phyloP scores from a whole-genome alignment of 23 tunicate species.

The Phallusia fumigata region DNA sequence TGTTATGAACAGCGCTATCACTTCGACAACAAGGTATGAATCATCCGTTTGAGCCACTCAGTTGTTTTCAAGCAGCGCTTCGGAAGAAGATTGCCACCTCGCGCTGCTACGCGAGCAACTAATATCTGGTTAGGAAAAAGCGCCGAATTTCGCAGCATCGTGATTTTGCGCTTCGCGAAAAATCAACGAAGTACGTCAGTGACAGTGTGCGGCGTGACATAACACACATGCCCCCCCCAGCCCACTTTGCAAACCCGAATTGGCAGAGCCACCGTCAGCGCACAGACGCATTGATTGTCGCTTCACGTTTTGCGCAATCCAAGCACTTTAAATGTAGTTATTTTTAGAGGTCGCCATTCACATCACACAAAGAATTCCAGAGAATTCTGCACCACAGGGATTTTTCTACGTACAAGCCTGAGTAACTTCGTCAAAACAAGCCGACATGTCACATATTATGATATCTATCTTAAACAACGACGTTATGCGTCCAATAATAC shows the following conservation, averaged over 20 bases:
- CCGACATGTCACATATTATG: no score
- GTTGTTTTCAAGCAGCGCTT: not conserved
- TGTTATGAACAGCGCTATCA: not conserved
- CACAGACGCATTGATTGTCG: no score
- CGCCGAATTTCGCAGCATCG: not conserved
- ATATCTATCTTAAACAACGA: no score
- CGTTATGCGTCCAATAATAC: no score
- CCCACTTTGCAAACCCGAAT: not conserved
- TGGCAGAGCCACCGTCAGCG: no score
- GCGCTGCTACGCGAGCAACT: not conserved
- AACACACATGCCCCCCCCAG: not conserved
- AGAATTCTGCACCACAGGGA: no score
- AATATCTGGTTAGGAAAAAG: not conserved
- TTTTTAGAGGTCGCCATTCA: no score
- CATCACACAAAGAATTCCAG: no score
- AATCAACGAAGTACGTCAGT: not conserved
- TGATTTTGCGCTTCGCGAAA: not conserved
- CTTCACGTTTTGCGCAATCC: no score
- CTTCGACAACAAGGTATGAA: not conserved
- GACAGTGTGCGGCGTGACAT: not conserved
- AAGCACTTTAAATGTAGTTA: no score
- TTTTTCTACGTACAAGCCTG: no score
- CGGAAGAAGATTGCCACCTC: conserved; percentile 1
- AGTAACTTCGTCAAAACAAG: no score
- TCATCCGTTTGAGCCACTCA: not conserved